A percentile compares a stretch with the other conserved stretches of the same genome.
Evolutionary conservation across 2,797 vertebrate species (phyloP).

Genomic region (Champsocephalus gunnari): DNA sequence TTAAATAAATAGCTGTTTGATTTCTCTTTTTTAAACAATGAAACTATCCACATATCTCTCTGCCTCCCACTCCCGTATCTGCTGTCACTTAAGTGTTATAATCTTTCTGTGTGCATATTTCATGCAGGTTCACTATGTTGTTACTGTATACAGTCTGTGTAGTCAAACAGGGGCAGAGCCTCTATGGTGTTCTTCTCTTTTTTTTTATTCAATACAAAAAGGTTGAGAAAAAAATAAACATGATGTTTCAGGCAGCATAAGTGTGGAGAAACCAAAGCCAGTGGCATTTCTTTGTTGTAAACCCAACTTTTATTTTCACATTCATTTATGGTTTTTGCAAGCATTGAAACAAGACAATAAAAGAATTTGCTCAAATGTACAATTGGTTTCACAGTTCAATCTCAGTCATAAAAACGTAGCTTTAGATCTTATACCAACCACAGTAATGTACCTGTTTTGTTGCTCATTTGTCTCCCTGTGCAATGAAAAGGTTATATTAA

Average conservation of each 20-base stretch:
- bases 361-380: constrained; percentile 83
- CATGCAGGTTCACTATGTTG: constrained; percentile 87
- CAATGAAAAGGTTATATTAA: constrained; percentile 17
- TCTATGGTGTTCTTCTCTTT: constrained; percentile 85
- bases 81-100: constrained; percentile 87
- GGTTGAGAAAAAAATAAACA: constrained; percentile 71
- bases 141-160: constrained; percentile 92
- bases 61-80: constrained; percentile 84
- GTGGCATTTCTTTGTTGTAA: constrained; percentile 85
- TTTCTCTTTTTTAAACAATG: constrained; percentile 72
- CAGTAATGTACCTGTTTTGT: constrained; percentile 22
- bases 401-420: constrained; percentile 47
- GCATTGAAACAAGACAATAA: constrained; percentile 84
- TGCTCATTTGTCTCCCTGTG: constrained; percentile 44
- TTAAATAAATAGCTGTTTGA: constrained; percentile 83
- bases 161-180: constrained; percentile 93
- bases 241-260: constrained; percentile 87
- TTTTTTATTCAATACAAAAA: constrained; percentile 78
- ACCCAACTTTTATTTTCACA: constrained; percentile 82
- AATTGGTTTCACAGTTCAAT: constrained; percentile 80
- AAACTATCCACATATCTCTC: constrained; percentile 84
- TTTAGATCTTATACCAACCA: constrained; percentile 23
- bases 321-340: constrained; percentile 83
- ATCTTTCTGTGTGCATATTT: constrained; percentile 86
- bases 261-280: constrained; percentile 88